A percentile compares a stretch with the other conserved stretches of the same genome.
phyloP scores from a whole-genome alignment of 1,140 invertebrate genomes.

The Neodiprion pinetum region DNA sequence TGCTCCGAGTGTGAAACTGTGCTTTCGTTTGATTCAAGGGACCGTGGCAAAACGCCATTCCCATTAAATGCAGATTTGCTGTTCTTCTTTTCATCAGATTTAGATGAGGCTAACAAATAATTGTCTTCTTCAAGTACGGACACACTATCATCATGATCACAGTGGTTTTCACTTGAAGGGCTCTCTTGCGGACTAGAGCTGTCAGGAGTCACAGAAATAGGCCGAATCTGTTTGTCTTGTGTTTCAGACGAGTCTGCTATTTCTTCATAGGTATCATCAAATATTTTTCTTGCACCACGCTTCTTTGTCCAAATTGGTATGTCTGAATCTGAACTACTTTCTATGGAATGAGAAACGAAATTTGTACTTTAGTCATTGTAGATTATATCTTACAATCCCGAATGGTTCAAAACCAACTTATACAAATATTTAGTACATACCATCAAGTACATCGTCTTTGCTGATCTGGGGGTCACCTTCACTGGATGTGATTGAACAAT shows the following conservation, averaged over 20 bases:
- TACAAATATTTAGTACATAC: not conserved
- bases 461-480: not conserved
- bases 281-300: not conserved
- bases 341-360: not conserved
- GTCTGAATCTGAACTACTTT: not conserved
- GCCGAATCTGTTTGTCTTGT: not conserved
- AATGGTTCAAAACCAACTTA: not conserved
- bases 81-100: not conserved
- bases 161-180: not conserved
- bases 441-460: not conserved
- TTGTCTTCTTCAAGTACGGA: not conserved
- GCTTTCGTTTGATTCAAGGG: not conserved
- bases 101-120: not conserved
- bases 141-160: not conserved
- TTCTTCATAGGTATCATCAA: not conserved
- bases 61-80: not conserved
- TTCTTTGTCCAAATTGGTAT: not conserved
- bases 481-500: not conserved
- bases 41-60: not conserved
- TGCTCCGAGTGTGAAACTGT: not conserved
- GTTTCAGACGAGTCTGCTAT: not conserved
- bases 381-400: not conserved
- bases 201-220: not conserved
- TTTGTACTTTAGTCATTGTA: not conserved
- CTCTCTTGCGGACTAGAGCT: not conserved